Evolutionary conservation across 2,888 invertebrate species (phyloP), one percentile per base, ranked within the genome.

Genomic region (Exocentrus adspersus): DNA sequence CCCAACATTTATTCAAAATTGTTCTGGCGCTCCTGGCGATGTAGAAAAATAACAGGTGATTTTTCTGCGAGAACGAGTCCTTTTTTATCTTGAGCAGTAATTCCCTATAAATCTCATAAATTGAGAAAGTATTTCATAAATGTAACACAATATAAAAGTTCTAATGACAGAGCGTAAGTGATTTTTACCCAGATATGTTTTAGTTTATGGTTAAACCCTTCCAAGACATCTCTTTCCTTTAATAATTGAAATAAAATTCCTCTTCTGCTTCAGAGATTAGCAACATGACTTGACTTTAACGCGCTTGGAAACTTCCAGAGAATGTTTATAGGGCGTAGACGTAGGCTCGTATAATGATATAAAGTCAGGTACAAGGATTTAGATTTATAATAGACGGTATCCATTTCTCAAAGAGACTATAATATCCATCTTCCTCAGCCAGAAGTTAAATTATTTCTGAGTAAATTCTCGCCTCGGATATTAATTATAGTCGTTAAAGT

Each of bases 381-480:
- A 54, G 54, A 54, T 54, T 54, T 54, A 54, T 43, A 54, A 54
- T 43, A 28, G 42, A 28, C 10, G 43, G 14, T 17, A 28, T n/a
- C 43, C 43, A 43, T 54, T 54, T 43, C 54, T 54, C 54, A 28
- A 54, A 43, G n/a, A 54, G 54, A 30, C 43, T 43, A 30, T 54
- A 54, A 54, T 54, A 54, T 54, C 45, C 42, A 28, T 54, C 54
- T 45, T 54, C 43, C 54, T 54, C 17, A 43, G 43, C 28, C 12
- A 45, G 54, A 17, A 54, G 42, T 54, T 54, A 24, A 54, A 43
- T 54, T 54, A 54, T 54, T 54, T 20, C 54, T 43, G 16, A 24
- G 28, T 45, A 54, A 45, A 54, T 54, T 54, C 43, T 28, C 37
- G 17, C 30, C 12, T 14, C 41, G 43, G 28, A 54, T 43, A 54